Conservation (phyloP, 2,113 vertebrate genomes). For the Sitta europaea region DNA sequence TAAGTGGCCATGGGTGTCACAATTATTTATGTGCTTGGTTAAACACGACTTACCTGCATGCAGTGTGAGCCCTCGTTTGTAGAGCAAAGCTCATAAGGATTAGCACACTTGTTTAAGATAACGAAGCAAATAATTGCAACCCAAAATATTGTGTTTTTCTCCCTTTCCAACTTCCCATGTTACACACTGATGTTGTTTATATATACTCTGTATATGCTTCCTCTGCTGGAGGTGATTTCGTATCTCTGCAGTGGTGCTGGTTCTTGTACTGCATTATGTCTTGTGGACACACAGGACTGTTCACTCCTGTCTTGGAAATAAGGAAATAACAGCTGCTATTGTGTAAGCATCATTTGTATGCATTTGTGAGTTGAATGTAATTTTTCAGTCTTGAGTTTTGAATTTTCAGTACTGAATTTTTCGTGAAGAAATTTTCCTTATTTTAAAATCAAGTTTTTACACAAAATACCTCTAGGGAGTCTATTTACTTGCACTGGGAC, state of each 20-base stretch:
- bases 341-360: not conserved
- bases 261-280: rapidly evolving
- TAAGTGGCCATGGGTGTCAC: not conserved
- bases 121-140: not conserved
- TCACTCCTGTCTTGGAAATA: not conserved
- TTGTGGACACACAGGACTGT: not conserved
- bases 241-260: rapidly evolving
- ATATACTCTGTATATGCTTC: not conserved
- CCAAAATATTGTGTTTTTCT: not conserved
- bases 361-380: not conserved
- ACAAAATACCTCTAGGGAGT: not conserved
- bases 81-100: not conserved
- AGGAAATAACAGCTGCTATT: not conserved
- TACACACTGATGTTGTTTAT: not conserved
- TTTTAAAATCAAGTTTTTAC: not conserved
- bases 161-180: not conserved
- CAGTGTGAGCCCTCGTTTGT: not conserved
- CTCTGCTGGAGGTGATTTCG: not conserved
- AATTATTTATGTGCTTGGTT: not conserved
- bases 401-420: not conserved
- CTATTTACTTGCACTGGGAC: not conserved
- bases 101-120: not conserved
- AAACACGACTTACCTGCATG: rapidly evolving
- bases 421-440: not conserved
- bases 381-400: not conserved